A percentile compares a stretch with the other conserved stretches of the same genome.
These are phyloP conservation scores for Xiphophorus hellerii DNA, from an alignment of 2,113 vertebrate genomes.

Conservation along the genomic window DNA sequence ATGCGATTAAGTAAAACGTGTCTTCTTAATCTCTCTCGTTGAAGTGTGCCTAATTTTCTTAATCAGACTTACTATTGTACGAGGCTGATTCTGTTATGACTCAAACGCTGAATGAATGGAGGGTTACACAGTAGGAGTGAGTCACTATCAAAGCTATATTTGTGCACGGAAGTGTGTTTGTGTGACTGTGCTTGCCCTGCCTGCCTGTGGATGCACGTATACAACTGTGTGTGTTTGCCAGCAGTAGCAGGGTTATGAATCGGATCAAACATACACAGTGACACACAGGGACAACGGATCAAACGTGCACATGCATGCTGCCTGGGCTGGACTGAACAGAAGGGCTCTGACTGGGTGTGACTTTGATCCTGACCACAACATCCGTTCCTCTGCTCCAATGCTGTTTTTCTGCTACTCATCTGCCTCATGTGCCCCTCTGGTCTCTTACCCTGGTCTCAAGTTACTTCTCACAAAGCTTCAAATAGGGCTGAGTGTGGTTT, in stretches of 20 bases:
- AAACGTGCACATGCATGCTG: constrained; percentile 34
- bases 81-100: constrained; percentile 50
- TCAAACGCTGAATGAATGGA: constrained; percentile 69
- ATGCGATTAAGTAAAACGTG: constrained; percentile 52
- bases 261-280: constrained; percentile 56
- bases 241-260: constrained; percentile 61
- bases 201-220: constrained; percentile 44
- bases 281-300: constrained; percentile 55
- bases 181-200: constrained; percentile 35
- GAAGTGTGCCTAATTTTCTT: constrained; percentile 61
- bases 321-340: constrained; percentile 42
- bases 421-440: constrained; percentile 42
- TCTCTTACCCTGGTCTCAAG: constrained; percentile 45
- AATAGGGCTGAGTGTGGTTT: constrained; percentile 58
- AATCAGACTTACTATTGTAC: constrained; percentile 59
- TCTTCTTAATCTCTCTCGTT: constrained; percentile 50
- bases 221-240: constrained; percentile 54
- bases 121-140: constrained; percentile 58
- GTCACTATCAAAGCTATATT: constrained; percentile 70
- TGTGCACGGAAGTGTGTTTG: constrained; percentile 38
- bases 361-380: constrained; percentile 71
- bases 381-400: constrained; percentile 51
- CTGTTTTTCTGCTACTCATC: constrained; percentile 43
- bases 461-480: constrained; percentile 58
- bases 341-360: constrained; percentile 45